Evolutionary conservation across 2,888 invertebrate genomes (phyloP).

Genomic region (Germaria angustata): DNA sequence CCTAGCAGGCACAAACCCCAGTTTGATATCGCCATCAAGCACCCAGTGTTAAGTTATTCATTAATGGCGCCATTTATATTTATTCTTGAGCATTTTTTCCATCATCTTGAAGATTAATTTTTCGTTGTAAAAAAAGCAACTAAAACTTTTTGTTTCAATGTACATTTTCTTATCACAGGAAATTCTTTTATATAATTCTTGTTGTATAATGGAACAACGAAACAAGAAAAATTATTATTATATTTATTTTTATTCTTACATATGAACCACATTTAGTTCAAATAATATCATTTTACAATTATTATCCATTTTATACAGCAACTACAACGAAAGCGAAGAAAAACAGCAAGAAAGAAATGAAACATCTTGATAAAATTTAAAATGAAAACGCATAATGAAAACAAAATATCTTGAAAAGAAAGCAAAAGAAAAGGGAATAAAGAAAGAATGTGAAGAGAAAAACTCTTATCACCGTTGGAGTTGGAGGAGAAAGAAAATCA

Average conservation of each 20-base stretch:
- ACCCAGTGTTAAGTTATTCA: constrained; percentile 16
- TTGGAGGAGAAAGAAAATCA: neutral
- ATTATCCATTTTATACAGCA: constrained; percentile 26
- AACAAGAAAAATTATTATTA: constrained; percentile 20
- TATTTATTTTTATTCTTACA: constrained; percentile 37
- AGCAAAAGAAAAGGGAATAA: neutral
- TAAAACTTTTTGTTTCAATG: constrained; percentile 46
- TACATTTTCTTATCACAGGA: constrained; percentile 63
- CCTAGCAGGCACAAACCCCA: neutral
- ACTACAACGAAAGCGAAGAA: neutral
- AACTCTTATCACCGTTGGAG: neutral
- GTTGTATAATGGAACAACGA: constrained; percentile 24
- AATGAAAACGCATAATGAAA: constrained; percentile 1
- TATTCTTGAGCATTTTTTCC: constrained; percentile 6
- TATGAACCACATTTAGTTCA: constrained; percentile 63
- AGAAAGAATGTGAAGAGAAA: constrained; percentile 10
- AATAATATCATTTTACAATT: constrained; percentile 66
- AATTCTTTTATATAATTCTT: constrained; percentile 57
- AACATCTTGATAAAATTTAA: constrained; percentile 27
- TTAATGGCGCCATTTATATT: constrained; percentile 50
- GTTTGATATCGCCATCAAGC: constrained; percentile 10
- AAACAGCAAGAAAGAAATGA: neutral
- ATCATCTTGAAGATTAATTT: constrained; percentile 36
- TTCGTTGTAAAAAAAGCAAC: neutral
- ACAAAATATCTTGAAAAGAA: constrained; percentile 24